These are phyloP conservation scores for Sphecodes monilicornis DNA, from an alignment of 2,888 invertebrate genomes.

Conservation along the genomic window DNA sequence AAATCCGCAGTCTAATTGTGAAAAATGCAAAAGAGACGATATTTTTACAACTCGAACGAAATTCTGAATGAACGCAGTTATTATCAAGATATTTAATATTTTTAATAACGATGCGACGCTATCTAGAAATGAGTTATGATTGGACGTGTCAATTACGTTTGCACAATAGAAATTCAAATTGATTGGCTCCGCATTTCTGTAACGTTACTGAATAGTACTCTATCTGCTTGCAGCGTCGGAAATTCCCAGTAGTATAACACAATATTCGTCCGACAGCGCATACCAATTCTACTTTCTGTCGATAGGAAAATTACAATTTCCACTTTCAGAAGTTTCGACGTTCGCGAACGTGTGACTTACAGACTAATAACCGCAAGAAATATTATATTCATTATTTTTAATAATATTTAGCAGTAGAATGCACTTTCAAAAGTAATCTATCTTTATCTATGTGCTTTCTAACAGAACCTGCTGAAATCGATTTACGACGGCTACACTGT, in stretches of 20 bases:
- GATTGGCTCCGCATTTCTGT: neutral
- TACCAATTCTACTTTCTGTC: neutral
- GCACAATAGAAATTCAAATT: neutral
- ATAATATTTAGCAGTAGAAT: neutral
- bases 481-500: too few species aligned
- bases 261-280: neutral
- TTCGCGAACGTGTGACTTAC: neutral
- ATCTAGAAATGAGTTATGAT: neutral
- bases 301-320: neutral
- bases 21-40: neutral
- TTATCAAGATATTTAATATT: neutral
- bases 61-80: neutral
- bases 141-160: neutral
- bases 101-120: neutral
- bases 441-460: neutral
- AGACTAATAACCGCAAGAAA: neutral
- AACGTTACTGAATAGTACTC: neutral
- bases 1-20: too few species aligned
- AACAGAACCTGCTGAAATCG: neutral
- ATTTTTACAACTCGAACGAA: neutral
- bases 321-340: neutral
- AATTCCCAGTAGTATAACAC: conserved; percentile 18
- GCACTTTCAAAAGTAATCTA: neutral
- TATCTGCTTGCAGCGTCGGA: too few species aligned
- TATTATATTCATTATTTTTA: neutral